Percentiles rank a stretch among this genome's conserved stretches.
phyloP scores from a whole-genome alignment of 2,113 vertebrate genomes.

The Hydropotes inermis region DNA sequence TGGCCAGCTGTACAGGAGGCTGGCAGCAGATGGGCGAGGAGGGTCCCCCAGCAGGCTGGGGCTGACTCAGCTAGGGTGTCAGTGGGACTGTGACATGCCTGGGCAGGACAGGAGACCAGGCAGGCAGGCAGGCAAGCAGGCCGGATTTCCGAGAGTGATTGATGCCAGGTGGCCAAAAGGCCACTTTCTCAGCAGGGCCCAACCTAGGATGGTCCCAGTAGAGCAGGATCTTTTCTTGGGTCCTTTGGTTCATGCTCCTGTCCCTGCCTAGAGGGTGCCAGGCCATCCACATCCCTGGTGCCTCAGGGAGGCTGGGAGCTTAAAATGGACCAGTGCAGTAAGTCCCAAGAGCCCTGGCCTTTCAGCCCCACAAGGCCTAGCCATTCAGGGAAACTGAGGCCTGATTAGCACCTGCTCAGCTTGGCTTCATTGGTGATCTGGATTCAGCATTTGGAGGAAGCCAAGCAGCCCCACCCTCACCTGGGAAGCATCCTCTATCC shows the following conservation, averaged over 20 bases:
- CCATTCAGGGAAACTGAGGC: constrained; percentile 42
- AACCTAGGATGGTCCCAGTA: background rate
- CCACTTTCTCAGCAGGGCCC: constrained; percentile 4
- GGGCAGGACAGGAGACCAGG: constrained; percentile 29
- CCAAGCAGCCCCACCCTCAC: constrained; percentile 64
- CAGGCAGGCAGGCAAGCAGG: constrained; percentile 26
- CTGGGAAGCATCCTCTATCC: constrained; percentile 67
- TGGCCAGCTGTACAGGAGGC: constrained; percentile 32
- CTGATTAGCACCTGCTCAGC: constrained; percentile 3
- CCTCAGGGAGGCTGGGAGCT: background rate
- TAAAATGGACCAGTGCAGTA: background rate
- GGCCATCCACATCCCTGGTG: background rate
- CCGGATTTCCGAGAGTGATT: constrained; percentile 49
- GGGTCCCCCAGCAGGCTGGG: constrained; percentile 5
- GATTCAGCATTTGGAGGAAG: constrained; percentile 22
- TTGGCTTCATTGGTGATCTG: background rate
- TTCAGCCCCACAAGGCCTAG: background rate
- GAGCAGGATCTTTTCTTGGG: background rate
- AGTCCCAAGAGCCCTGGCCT: background rate
- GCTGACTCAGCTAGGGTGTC: constrained; percentile 45
- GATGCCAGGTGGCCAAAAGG: constrained; percentile 32
- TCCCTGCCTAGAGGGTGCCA: background rate
- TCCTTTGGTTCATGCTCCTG: background rate
- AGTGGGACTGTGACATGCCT: constrained; percentile 27
- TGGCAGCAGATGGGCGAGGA: constrained; percentile 37